These are phyloP conservation scores for Malurus elegans DNA, from an alignment of 2,113 vertebrate species.

Conservation along the genomic window DNA sequence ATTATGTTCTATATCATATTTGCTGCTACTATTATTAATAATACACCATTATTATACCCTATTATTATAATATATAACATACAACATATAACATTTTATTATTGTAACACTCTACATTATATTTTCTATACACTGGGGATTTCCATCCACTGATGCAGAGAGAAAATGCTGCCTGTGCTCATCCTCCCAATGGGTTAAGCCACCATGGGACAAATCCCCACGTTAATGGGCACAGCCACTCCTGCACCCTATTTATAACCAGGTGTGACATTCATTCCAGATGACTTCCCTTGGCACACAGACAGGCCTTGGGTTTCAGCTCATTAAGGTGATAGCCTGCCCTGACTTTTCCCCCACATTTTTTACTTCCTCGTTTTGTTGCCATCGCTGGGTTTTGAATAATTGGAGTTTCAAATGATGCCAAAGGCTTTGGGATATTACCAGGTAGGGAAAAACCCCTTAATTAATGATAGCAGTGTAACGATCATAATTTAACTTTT, in stretches of 20 bases:
- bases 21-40: background rate
- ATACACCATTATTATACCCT: too few relatives aligned
- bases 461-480: background rate
- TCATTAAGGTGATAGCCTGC: background rate
- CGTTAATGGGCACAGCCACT: background rate
- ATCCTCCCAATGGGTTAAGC: background rate
- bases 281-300: background rate
- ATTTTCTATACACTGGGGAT: rapidly evolving
- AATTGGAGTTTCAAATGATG: background rate
- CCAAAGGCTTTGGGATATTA: background rate
- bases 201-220: background rate
- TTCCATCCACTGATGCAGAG: background rate
- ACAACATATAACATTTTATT: rapidly evolving
- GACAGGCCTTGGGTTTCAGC: background rate
- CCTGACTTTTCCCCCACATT: background rate
- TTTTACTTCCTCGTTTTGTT: background rate
- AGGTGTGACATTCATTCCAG: background rate
- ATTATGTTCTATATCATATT: background rate
- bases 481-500: background rate
- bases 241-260: slow-evolving; percentile 36
- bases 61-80: too few relatives aligned
- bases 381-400: background rate
- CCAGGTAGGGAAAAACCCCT: background rate
- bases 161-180: rapidly evolving
- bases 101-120: rapidly evolving